These are phyloP conservation scores for Synaphobranchus kaupii DNA, from an alignment of 2,797 vertebrate species.

Conservation along the genomic window DNA sequence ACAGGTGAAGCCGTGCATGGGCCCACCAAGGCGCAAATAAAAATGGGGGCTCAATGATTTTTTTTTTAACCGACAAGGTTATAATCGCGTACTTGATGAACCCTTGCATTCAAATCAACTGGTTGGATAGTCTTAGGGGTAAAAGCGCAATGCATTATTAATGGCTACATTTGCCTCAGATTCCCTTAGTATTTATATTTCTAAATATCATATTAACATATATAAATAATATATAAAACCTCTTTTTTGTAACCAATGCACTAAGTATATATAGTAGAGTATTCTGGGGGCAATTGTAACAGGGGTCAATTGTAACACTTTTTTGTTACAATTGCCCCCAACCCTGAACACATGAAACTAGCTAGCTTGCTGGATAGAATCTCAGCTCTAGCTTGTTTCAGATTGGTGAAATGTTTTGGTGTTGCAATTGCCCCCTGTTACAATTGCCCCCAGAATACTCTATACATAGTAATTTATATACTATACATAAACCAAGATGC, in stretches of 20 bases:
- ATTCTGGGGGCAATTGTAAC: no score
- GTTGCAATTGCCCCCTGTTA: no score
- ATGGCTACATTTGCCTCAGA: background rate
- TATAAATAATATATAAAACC: background rate
- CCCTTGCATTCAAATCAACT: constrained; percentile 1
- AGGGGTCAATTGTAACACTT: no score
- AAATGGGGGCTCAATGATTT: background rate
- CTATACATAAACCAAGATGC: background rate
- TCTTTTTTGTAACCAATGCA: background rate
- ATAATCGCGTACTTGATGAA: background rate
- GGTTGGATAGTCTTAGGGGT: background rate
- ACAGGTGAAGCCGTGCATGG: background rate
- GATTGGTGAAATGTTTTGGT: no score
- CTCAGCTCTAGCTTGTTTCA: no score
- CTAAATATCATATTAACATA: background rate
- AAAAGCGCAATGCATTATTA: background rate
- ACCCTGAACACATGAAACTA: no score
- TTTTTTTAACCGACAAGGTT: background rate
- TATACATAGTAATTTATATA: background rate
- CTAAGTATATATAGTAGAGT: background rate
- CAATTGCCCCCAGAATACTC: no score
- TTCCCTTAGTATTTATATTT: background rate
- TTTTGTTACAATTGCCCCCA: no score
- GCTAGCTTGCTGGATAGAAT: no score
- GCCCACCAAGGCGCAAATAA: background rate